Base-by-base conservation (phyloP, 2,888 invertebrate species). In the Asteroscopus sphinx region DNA sequence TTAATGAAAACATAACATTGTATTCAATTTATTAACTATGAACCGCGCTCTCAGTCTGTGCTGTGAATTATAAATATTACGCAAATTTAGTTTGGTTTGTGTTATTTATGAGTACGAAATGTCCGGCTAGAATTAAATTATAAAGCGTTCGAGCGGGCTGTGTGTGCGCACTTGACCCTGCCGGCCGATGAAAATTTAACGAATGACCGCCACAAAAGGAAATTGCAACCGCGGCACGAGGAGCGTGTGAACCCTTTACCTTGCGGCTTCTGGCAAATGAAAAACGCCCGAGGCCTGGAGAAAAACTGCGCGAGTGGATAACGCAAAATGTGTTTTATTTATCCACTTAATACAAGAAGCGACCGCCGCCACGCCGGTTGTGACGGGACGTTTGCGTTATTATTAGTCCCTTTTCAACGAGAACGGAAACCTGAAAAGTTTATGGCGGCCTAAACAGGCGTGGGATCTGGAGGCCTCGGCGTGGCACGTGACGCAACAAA, bases 401-500 rank as follows among this genome's bases (percentile, higher is more conserved):
- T 77, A 73, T 63, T 69, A 73, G 65, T 68, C 72, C 59, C 62
- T 65, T 63, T 60, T 62, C 57, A 64, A 52, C 58, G 54, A 70
- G 64, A 79, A 68, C 68, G 76, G 62, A 70, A 74, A 76, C 76
- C 73, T 79, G 78, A 71, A 77, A 83, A 82, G 77, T 85, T 85
- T 80, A 83, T 80, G 80, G 76, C 76, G 68, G 77, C 77, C 80
- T 81, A 81, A 84, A 85, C 76, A 81, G 81, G 77, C 79, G 76
- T 77, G 76, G 84, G 82, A 84, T 85, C 81, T 81, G 78, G 81
- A 81, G 80, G 80, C 80, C 80, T 81, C 76, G 8, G 70, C 79
- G 68, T 68, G 79, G 86, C 85, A 85, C 91, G 92, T 91, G 91
- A 90, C 89, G 88, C 80, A 87, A 91, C 91, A 92, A 93, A 91